These are phyloP conservation scores for Cheilosia variabilis DNA, from an alignment of 2,888 invertebrate species.

Conservation along the genomic window DNA sequence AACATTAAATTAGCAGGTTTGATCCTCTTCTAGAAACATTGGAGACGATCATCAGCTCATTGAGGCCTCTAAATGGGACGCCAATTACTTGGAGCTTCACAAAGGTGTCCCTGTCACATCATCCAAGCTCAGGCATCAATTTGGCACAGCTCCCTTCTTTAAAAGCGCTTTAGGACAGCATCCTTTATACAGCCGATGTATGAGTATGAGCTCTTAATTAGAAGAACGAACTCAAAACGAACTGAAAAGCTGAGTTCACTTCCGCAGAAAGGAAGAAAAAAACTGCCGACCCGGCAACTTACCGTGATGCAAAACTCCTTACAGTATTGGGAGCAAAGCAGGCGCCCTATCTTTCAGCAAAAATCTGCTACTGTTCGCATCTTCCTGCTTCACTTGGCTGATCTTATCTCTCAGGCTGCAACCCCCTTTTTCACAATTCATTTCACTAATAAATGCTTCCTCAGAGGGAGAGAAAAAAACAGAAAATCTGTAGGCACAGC, in stretches of 20 bases:
- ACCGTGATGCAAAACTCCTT: neutral
- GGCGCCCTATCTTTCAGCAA: conserved; percentile 23
- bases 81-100: no score
- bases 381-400: conserved; percentile 18
- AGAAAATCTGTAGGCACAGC: neutral
- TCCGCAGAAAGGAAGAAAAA: no score
- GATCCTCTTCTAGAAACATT: no score
- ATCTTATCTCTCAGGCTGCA: conserved; percentile 40
- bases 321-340: conserved; percentile 12
- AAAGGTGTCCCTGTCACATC: no score
- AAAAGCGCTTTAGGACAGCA: no score
- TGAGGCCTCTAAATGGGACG: no score
- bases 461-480: conserved; percentile 2
- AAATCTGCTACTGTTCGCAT: conserved; percentile 58
- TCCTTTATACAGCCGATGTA: no score
- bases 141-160: no score
- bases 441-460: conserved; percentile 53
- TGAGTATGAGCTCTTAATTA: no score
- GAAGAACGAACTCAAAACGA: neutral
- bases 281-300: neutral
- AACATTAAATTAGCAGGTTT: no score
- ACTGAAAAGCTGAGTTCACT: neutral
- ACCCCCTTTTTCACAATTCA: conserved; percentile 55
- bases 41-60: no score
- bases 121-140: no score